phyloP scores from a whole-genome alignment of 2,888 invertebrate species.

The Teinopalpus imperialis region DNA sequence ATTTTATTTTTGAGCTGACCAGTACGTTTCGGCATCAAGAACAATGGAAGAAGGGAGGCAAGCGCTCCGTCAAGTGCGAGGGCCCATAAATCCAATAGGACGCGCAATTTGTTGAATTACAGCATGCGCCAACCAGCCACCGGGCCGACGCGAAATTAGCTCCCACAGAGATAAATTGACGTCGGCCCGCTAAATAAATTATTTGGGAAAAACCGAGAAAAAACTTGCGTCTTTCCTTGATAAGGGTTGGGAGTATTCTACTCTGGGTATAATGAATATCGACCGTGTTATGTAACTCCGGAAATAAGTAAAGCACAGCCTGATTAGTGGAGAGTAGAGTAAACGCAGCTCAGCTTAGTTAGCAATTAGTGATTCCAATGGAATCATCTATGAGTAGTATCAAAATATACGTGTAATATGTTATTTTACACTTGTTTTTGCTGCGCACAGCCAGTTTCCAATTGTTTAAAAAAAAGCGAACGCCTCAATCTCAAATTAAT shows the following conservation, averaged over 20 bases:
- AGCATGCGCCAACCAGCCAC: slow-evolving; percentile 80
- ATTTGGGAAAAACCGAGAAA: slow-evolving; percentile 82
- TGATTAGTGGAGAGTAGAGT: too few species aligned
- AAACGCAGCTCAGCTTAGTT: too few species aligned
- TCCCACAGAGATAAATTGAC: slow-evolving; percentile 81
- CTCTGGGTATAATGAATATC: slow-evolving; percentile 74
- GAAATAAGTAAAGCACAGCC: slow-evolving; percentile 5
- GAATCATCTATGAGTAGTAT: too few species aligned
- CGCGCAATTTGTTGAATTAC: slow-evolving; percentile 83
- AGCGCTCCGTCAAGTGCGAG: slow-evolving; percentile 76
- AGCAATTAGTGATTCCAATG: too few species aligned
- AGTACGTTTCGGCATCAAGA: slow-evolving; percentile 57
- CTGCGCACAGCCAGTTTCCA: too few species aligned
- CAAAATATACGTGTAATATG: too few species aligned
- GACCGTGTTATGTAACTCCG: slow-evolving; percentile 45
- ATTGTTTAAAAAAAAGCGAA: too few species aligned
- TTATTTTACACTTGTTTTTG: too few species aligned
- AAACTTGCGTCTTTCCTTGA: slow-evolving; percentile 79
- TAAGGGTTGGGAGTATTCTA: slow-evolving; percentile 74
- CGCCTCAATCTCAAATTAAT: too few species aligned
- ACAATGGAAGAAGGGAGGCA: slow-evolving; percentile 72
- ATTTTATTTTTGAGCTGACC: slow-evolving; percentile 48
- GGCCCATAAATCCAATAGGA: slow-evolving; percentile 74
- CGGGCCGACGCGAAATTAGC: slow-evolving; percentile 81
- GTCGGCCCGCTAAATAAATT: slow-evolving; percentile 80